These are phyloP conservation scores for Ormyrus labotus DNA, from an alignment of 2,888 invertebrate species.

Conservation along the genomic window DNA sequence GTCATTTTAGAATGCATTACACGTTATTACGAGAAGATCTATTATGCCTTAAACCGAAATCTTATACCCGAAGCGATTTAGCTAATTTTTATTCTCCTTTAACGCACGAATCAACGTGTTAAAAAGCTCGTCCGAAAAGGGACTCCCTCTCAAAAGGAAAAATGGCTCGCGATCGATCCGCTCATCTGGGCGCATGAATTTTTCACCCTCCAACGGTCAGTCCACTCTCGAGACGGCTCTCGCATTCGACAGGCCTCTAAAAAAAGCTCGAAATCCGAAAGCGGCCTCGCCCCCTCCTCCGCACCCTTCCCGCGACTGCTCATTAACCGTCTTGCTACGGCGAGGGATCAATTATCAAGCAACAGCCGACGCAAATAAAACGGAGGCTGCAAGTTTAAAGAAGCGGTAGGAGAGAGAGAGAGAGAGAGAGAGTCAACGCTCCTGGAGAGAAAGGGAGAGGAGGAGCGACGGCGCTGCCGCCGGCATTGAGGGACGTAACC, in stretches of 20 bases:
- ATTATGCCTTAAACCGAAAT: no score
- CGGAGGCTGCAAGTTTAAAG: conserved; percentile 35
- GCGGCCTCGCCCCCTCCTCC: neutral
- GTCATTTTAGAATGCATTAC: no score
- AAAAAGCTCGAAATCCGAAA: neutral
- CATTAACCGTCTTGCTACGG: neutral
- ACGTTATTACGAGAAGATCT: no score
- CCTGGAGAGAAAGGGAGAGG: conserved; percentile 14
- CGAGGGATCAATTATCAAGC: conserved; percentile 19
- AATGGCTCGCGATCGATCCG: no score
- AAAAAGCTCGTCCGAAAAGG: no score
- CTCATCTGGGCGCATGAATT: neutral
- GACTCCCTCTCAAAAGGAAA: no score
- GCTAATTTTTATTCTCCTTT: no score
- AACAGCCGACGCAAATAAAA: conserved; percentile 37
- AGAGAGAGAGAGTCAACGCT: conserved; percentile 12
- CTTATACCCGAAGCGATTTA: no score
- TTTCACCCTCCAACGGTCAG: neutral
- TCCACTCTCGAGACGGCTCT: neutral
- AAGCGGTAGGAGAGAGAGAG: conserved; percentile 10
- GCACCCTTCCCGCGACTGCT: no score
- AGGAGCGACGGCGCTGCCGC: conserved; percentile 35
- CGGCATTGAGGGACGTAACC: conserved; percentile 69
- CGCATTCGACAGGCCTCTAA: neutral
- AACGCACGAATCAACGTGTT: no score